Base-by-base conservation (phyloP, 2,888 invertebrate genomes). In the Pseudococcus viburni region DNA sequence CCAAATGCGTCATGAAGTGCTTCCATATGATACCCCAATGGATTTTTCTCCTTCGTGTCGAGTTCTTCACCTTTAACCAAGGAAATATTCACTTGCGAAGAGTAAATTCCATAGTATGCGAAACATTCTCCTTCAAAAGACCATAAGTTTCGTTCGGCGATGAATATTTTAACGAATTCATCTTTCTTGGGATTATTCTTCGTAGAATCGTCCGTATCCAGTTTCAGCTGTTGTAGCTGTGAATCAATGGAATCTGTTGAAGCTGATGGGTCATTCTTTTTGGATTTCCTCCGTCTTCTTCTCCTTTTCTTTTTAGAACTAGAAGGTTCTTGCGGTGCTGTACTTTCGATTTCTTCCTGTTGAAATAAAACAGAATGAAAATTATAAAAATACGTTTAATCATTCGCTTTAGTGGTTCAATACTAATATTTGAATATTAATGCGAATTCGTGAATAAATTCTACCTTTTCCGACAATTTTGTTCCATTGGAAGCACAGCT, bases 111-210 rank as follows among this genome's bases (percentile, higher is more conserved):
- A 9, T 80, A 80, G 26, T 80, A 80, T 5, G 39, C 80, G n/a
- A 80, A 42, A n/a, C 42, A n/a, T n/a, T 80, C 80, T 80, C 80
- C 80, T 12, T n/a, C 42, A 1, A 0, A 42, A 77, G 39, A 42
- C 8, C 17, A 26, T 2, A 42, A 42, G 0, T 42, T 0, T 39
- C n/a, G 15, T 17, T 80, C 42, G 0, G 80, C 7, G 3, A 80
- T 80, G n/a, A 80, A 80, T 26, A 80, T 42, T 80, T 80, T 80
- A n/a, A 26, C 26, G 26, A 68, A 26, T 26, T 68, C 15, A 12
- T 26, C 9, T 12, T 68, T 22, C 11, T 15, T 68, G 26, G 26
- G 6, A 15, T 11, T 15, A 5, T 68, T 22, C 1, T 8, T 12
- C 11, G 59, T 5, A 5, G 19, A 2, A 6, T 7, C n/a, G 7